Conservation (phyloP, 2,113 vertebrate species). For the Martes martes region DNA sequence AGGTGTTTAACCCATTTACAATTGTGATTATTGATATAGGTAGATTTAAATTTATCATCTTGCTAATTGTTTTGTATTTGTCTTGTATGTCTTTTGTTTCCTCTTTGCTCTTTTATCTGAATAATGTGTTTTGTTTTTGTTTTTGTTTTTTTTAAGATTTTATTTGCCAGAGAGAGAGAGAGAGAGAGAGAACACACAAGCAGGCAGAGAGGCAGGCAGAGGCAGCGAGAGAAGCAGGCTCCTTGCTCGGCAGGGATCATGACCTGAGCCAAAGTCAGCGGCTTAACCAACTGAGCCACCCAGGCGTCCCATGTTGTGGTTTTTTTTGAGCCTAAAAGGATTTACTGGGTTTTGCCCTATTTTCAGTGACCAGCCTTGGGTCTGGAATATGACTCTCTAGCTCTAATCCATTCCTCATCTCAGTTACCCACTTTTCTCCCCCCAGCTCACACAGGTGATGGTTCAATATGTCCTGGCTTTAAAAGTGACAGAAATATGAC, state of each 20-base stretch:
- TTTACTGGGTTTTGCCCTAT: background rate
- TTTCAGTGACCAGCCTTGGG: background rate
- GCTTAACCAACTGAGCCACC: too few relatives aligned
- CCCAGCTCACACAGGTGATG: background rate
- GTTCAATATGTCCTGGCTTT: background rate
- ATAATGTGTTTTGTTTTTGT: background rate
- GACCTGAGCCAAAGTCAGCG: too few relatives aligned
- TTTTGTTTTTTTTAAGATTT: too few relatives aligned
- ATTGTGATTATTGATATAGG: background rate
- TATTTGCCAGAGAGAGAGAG: too few relatives aligned
- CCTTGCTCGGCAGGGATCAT: too few relatives aligned
- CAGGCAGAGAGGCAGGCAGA: too few relatives aligned
- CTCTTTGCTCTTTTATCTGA: background rate
- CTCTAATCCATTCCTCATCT: background rate
- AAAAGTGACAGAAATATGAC: background rate
- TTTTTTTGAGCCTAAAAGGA: background rate
- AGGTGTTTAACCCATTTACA: background rate
- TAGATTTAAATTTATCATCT: background rate
- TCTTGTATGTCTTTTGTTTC: background rate
- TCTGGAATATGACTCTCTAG: background rate
- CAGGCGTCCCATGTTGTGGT: too few relatives aligned
- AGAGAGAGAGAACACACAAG: too few relatives aligned
- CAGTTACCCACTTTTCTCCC: background rate
- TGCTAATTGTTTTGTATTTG: constrained; percentile 3
- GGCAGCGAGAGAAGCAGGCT: too few relatives aligned